A percentile compares a stretch with the other conserved stretches of the same genome.
phyloP scores from a whole-genome alignment of 1,140 invertebrate species.

The Calephelis nemesis region DNA sequence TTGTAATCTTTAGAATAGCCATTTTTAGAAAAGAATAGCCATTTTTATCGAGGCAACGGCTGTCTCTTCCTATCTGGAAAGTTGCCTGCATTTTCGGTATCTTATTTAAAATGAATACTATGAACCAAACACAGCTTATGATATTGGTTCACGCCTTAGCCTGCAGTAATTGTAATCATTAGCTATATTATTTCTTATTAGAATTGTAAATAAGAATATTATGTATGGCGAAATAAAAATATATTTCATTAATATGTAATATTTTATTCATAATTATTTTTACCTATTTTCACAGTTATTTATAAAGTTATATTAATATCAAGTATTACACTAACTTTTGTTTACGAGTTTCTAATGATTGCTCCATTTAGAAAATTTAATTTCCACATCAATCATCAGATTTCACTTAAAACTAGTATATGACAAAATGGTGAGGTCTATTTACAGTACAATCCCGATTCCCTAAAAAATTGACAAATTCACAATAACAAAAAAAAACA shows the following conservation, averaged over 20 bases:
- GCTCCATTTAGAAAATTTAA: constrained; percentile 79
- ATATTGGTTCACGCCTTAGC: no score
- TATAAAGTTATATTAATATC: constrained; percentile 82
- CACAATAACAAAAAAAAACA: constrained; percentile 75
- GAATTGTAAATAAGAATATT: neutral
- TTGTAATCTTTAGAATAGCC: no score
- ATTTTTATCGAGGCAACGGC: no score
- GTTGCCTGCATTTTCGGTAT: no score
- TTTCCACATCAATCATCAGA: constrained; percentile 77
- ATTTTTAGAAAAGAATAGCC: no score
- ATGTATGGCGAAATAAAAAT: constrained; percentile 45
- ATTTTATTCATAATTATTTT: constrained; percentile 80
- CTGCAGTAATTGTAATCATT: no score
- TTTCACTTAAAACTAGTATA: constrained; percentile 71
- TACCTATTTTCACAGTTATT: constrained; percentile 80
- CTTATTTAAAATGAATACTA: no score
- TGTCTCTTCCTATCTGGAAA: no score
- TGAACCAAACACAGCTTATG: no score
- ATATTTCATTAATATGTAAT: constrained; percentile 74
- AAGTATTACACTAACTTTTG: constrained; percentile 78
- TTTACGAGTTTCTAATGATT: constrained; percentile 79
- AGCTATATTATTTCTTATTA: no score
- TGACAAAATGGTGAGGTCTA: constrained; percentile 75
- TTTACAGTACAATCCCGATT: constrained; percentile 77
- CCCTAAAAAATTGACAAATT: constrained; percentile 80